Evolutionary conservation across 2,888 invertebrate genomes (phyloP).

Genomic region (Eugnorisma glareosa): DNA sequence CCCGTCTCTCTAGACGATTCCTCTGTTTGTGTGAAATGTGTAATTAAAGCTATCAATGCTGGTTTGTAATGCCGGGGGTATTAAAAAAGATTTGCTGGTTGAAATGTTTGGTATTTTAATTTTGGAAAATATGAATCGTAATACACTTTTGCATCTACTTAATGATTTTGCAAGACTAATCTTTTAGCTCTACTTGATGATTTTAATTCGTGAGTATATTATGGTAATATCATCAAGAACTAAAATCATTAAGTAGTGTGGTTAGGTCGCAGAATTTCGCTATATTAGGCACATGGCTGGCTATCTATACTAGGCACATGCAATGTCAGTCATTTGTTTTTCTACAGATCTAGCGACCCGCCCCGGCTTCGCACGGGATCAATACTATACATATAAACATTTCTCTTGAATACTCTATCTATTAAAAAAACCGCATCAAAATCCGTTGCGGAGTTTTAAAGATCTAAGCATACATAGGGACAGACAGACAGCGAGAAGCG

Average conservation of each 20-base stretch:
- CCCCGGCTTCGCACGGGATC: too few relatives aligned
- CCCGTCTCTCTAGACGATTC: slow-evolving; percentile 30
- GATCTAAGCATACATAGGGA: too few relatives aligned
- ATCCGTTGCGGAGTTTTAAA: too few relatives aligned
- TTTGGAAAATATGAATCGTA: not conserved
- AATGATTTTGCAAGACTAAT: not conserved
- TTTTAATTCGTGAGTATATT: too few relatives aligned
- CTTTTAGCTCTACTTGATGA: not conserved
- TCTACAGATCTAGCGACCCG: too few relatives aligned
- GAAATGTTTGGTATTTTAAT: not conserved
- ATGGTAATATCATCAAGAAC: too few relatives aligned
- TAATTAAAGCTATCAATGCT: slow-evolving; percentile 29
- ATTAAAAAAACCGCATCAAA: too few relatives aligned
- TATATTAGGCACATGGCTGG: too few relatives aligned
- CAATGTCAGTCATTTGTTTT: not conserved
- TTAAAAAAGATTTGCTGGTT: slow-evolving; percentile 1
- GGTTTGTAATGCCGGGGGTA: slow-evolving; percentile 6
- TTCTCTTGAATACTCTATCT: too few relatives aligned
- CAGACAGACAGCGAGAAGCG: too few relatives aligned
- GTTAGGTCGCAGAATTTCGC: not conserved
- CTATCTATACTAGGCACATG: not conserved
- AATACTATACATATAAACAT: too few relatives aligned
- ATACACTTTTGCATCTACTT: not conserved
- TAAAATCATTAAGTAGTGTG: too few relatives aligned
- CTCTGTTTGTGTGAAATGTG: slow-evolving; percentile 30